Evolutionary conservation across 2,888 invertebrate genomes (phyloP).

Genomic region (Eustalomyia histrio): DNA sequence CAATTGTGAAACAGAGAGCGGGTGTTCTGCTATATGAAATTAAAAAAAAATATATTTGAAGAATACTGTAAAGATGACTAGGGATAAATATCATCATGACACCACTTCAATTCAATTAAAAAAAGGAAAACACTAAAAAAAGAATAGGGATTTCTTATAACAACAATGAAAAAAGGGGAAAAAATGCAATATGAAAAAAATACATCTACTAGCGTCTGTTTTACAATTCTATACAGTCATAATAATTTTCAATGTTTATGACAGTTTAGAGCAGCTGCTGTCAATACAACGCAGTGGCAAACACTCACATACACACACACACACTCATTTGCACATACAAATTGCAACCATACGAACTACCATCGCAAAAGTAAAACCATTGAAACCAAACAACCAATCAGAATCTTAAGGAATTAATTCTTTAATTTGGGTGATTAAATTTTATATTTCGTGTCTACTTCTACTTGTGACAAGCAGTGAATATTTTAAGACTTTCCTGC

Average conservation of each 20-base stretch:
- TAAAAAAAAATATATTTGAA: constrained; percentile 17
- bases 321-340: background rate
- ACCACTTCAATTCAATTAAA: constrained; percentile 21
- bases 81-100: constrained; percentile 46
- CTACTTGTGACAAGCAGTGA: no score
- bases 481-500: no score
- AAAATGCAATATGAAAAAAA: constrained; percentile 23
- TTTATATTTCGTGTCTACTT: no score
- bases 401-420: background rate
- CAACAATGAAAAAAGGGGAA: constrained; percentile 3
- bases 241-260: constrained; percentile 53
- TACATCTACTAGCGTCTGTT: constrained; percentile 28
- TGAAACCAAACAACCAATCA: background rate
- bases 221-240: constrained; percentile 29
- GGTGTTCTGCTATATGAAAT: background rate
- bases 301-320: background rate
- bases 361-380: background rate
- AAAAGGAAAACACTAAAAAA: constrained; percentile 10
- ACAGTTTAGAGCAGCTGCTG: constrained; percentile 59
- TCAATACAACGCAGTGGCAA: constrained; percentile 48
- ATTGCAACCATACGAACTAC: background rate
- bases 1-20: constrained; percentile 18
- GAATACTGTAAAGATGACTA: constrained; percentile 31
- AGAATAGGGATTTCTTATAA: constrained; percentile 40
- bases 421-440: background rate